Percentiles rank a stretch among this genome's conserved stretches.
phyloP scores from a whole-genome alignment of 2,888 invertebrate species.

The Apeira syringaria region DNA sequence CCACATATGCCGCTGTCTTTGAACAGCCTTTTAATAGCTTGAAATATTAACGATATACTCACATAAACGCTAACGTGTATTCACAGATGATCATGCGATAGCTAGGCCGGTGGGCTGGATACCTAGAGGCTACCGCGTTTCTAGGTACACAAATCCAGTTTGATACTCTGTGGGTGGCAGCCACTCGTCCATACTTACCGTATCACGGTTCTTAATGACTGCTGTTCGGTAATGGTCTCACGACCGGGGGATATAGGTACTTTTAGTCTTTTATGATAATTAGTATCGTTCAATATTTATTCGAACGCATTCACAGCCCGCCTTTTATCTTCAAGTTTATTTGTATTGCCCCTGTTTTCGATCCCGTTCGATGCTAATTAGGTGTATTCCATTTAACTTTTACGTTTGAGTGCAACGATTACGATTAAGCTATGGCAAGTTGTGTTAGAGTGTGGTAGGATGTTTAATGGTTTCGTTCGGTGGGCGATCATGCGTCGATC shows the following conservation, averaged over 20 bases:
- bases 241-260: constrained; percentile 59
- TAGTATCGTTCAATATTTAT: constrained; percentile 76
- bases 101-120: constrained; percentile 30
- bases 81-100: constrained; percentile 58
- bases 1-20: constrained; percentile 26
- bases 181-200: constrained; percentile 53
- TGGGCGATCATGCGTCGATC: constrained; percentile 20
- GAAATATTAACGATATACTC: constrained; percentile 50
- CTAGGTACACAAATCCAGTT: constrained; percentile 53
- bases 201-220: constrained; percentile 65
- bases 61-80: constrained; percentile 58
- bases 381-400: constrained; percentile 45
- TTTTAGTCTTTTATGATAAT: constrained; percentile 68
- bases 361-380: constrained; percentile 59
- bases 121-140: constrained; percentile 33
- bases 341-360: constrained; percentile 61
- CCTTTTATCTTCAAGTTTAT: constrained; percentile 74
- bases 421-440: constrained; percentile 30
- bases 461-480: constrained; percentile 20
- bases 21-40: constrained; percentile 30
- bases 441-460: constrained; percentile 10
- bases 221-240: constrained; percentile 73
- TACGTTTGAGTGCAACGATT: constrained; percentile 41
- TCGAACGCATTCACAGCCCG: constrained; percentile 60
- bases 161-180: constrained; percentile 64